Percentiles rank a stretch among this genome's conserved stretches.
Evolutionary conservation across 2,113 vertebrate genomes (phyloP).

Genomic region (Oryzias curvinotus): DNA sequence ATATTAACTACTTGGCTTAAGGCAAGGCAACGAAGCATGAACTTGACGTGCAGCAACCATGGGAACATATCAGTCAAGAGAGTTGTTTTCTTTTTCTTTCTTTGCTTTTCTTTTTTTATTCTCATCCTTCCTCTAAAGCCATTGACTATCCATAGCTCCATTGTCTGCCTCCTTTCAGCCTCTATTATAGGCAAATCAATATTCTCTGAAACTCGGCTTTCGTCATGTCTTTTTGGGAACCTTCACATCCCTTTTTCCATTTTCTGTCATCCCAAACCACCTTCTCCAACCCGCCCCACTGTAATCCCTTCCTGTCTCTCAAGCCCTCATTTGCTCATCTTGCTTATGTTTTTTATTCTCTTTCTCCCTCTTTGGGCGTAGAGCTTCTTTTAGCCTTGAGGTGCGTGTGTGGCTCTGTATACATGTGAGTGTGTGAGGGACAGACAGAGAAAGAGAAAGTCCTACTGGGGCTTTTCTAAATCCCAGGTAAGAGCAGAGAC

Average conservation of each 20-base stretch:
- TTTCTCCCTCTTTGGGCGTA: slow-evolving; percentile 27
- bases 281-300: slow-evolving; percentile 25
- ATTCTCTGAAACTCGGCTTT: slow-evolving; percentile 51
- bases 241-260: slow-evolving; percentile 44
- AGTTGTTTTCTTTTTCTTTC: not conserved
- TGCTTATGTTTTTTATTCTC: slow-evolving; percentile 56
- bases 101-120: not conserved
- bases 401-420: slow-evolving; percentile 15
- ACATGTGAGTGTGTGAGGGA: slow-evolving; percentile 4
- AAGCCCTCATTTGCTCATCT: slow-evolving; percentile 45
- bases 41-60: too few relatives aligned
- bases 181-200: slow-evolving; percentile 55
- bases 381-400: slow-evolving; percentile 33
- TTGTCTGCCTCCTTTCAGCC: slow-evolving; percentile 23
- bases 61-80: slow-evolving; percentile 7
- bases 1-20: too few relatives aligned
- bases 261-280: slow-evolving; percentile 40
- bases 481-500: slow-evolving; percentile 75
- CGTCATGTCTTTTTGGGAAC: slow-evolving; percentile 38
- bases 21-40: too few relatives aligned
- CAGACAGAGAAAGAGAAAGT: slow-evolving; percentile 22
- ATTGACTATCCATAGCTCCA: slow-evolving; percentile 23
- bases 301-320: slow-evolving; percentile 58
- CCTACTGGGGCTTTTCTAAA: slow-evolving; percentile 69
- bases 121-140: slow-evolving; percentile 23